These are phyloP conservation scores for Trogon surrucura DNA, from an alignment of 2,113 vertebrate genomes.

Conservation along the genomic window DNA sequence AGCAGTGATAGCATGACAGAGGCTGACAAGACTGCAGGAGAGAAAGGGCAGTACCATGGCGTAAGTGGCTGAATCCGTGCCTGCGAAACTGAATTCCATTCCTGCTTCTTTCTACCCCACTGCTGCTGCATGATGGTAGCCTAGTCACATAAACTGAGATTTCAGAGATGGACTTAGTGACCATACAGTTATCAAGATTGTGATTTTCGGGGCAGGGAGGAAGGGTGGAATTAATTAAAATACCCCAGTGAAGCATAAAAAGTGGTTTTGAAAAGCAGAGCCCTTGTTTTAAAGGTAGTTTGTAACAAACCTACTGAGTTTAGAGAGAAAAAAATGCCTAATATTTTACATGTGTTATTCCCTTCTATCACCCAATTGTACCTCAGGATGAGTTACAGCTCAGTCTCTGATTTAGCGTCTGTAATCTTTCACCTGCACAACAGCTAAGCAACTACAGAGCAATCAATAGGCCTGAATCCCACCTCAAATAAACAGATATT, in stretches of 20 bases:
- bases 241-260: background rate
- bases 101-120: background rate
- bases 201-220: background rate
- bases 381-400: background rate
- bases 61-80: background rate
- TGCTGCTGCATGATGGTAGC: background rate
- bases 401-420: background rate
- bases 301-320: background rate
- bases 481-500: background rate
- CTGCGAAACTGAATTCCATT: background rate
- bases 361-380: background rate
- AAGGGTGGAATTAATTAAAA: background rate
- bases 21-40: background rate
- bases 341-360: background rate
- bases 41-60: background rate
- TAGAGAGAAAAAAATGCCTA: background rate
- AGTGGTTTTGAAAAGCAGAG: background rate
- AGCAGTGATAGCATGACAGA: background rate
- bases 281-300: background rate
- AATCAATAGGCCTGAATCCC: background rate
- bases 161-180: background rate
- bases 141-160: background rate
- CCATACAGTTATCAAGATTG: background rate
- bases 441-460: background rate
- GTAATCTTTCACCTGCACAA: background rate